phyloP scores from a whole-genome alignment of 2,113 vertebrate genomes.

The Scatophagus argus region DNA sequence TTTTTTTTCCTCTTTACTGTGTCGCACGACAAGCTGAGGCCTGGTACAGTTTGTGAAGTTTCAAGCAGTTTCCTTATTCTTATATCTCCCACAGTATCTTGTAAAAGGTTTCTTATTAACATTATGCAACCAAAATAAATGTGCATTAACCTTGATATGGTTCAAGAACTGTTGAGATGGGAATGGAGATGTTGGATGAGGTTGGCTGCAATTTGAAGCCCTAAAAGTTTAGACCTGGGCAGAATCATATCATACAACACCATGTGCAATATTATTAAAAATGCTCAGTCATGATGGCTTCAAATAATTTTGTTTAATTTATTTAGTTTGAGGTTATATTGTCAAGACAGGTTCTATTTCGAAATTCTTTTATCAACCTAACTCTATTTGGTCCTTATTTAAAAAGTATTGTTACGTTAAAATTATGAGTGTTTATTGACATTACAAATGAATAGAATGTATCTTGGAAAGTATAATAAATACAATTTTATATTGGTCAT shows the following conservation, averaged over 20 bases:
- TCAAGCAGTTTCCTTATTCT: slow-evolving; percentile 79
- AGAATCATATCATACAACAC: slow-evolving; percentile 77
- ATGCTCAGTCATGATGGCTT: slow-evolving; percentile 80
- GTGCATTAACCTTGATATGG: slow-evolving; percentile 85
- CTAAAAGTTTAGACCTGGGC: slow-evolving; percentile 70
- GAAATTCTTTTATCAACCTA: slow-evolving; percentile 72
- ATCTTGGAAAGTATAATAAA: slow-evolving; percentile 87
- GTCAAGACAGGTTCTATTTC: slow-evolving; percentile 73
- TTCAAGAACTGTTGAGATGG: slow-evolving; percentile 73
- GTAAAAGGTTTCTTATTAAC: slow-evolving; percentile 84
- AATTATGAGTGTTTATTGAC: slow-evolving; percentile 84
- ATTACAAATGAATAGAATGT: slow-evolving; percentile 86
- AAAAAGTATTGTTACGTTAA: slow-evolving; percentile 85
- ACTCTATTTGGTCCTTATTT: slow-evolving; percentile 84
- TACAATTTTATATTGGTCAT: slow-evolving; percentile 85
- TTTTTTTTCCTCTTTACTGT: slow-evolving; percentile 69
- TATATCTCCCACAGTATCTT: slow-evolving; percentile 84
- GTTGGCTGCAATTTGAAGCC: slow-evolving; percentile 35
- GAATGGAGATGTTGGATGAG: slow-evolving; percentile 19
- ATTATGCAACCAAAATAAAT: slow-evolving; percentile 90
- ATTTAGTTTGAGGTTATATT: slow-evolving; percentile 81
- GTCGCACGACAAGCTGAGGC: slow-evolving; percentile 75
- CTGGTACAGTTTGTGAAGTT: slow-evolving; percentile 75
- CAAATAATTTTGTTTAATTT: slow-evolving; percentile 77
- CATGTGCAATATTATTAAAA: slow-evolving; percentile 86